phyloP scores from a whole-genome alignment of 2,888 invertebrate genomes.

The Torymus auratus region DNA sequence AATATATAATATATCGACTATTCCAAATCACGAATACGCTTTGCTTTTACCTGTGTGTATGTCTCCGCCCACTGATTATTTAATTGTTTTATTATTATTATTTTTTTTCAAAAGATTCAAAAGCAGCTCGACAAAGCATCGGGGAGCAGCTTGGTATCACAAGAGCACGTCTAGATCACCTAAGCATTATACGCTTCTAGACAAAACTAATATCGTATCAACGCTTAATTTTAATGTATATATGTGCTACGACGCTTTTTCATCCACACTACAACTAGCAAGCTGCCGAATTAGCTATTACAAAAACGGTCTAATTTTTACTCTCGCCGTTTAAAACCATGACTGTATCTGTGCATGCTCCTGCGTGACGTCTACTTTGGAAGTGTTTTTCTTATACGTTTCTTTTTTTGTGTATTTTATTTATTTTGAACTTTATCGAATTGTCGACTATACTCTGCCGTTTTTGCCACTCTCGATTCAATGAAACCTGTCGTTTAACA shows the following conservation, averaged over 20 bases:
- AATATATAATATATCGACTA: slow-evolving; percentile 44
- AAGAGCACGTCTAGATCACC: slow-evolving; percentile 69
- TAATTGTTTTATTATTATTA: too few relatives aligned
- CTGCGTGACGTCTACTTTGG: slow-evolving; percentile 35
- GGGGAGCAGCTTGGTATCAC: slow-evolving; percentile 71
- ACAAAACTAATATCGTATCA: slow-evolving; percentile 60
- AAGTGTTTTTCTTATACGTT: slow-evolving; percentile 38
- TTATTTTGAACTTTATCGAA: slow-evolving; percentile 39
- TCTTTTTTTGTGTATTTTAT: slow-evolving; percentile 9
- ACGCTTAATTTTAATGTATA: slow-evolving; percentile 37
- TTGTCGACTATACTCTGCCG: slow-evolving; percentile 9
- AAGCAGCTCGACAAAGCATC: slow-evolving; percentile 57
- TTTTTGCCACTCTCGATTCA: slow-evolving; percentile 17
- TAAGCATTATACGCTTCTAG: slow-evolving; percentile 61
- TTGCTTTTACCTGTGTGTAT: slow-evolving; percentile 27
- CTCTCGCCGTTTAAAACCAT: slow-evolving; percentile 44
- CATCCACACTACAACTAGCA: slow-evolving; percentile 53
- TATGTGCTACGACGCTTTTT: slow-evolving; percentile 46
- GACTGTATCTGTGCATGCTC: slow-evolving; percentile 25
- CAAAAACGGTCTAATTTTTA: slow-evolving; percentile 52
- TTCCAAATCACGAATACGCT: slow-evolving; percentile 51
- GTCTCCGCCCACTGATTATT: slow-evolving; percentile 7
- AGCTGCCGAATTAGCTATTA: slow-evolving; percentile 55
- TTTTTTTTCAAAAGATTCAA: slow-evolving; percentile 51
- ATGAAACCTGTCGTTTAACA: slow-evolving; percentile 25